Percentiles rank a stretch among this genome's conserved stretches.
These are phyloP conservation scores for Osmerus mordax DNA, from an alignment of 2,113 vertebrate species.

Conservation along the genomic window DNA sequence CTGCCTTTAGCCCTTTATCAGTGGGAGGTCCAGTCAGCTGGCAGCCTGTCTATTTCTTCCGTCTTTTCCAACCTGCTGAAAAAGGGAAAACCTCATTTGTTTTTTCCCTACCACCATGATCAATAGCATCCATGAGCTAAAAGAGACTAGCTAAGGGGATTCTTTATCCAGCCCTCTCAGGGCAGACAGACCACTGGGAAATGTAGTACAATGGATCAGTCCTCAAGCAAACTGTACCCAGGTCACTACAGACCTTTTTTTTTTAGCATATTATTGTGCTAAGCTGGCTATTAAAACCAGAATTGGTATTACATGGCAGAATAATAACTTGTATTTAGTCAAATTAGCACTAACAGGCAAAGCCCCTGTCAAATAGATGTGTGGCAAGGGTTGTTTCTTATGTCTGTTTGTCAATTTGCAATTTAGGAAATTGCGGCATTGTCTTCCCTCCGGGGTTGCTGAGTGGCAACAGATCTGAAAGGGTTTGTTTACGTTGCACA, in stretches of 20 bases:
- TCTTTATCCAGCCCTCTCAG: constrained; percentile 10
- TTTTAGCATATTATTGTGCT: constrained; percentile 26
- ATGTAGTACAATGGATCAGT: too few species aligned
- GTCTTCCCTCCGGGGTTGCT: constrained; percentile 49
- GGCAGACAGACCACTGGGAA: too few species aligned
- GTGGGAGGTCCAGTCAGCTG: constrained; percentile 16
- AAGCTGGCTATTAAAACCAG: constrained; percentile 17
- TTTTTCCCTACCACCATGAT: constrained; percentile 43
- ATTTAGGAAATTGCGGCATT: constrained; percentile 63
- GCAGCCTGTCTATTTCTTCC: constrained; percentile 26
- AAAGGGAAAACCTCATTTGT: constrained; percentile 55
- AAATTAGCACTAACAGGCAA: constrained; percentile 45
- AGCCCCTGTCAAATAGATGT: constrained; percentile 28
- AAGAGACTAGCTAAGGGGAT: constrained; percentile 42
- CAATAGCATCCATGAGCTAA: constrained; percentile 46
- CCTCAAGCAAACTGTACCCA: too few species aligned
- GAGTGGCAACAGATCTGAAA: constrained; percentile 24
- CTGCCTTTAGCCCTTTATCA: constrained; percentile 38
- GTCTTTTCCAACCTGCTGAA: constrained; percentile 45
- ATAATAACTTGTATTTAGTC: constrained; percentile 48
- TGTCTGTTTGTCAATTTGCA: constrained; percentile 64
- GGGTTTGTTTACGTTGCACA: constrained; percentile 61
- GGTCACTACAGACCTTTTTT: background rate
- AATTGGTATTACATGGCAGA: constrained; percentile 33
- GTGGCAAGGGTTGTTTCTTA: constrained; percentile 18